Conservation (phyloP, 2,888 invertebrate genomes). For the Cheilosia urbana region DNA sequence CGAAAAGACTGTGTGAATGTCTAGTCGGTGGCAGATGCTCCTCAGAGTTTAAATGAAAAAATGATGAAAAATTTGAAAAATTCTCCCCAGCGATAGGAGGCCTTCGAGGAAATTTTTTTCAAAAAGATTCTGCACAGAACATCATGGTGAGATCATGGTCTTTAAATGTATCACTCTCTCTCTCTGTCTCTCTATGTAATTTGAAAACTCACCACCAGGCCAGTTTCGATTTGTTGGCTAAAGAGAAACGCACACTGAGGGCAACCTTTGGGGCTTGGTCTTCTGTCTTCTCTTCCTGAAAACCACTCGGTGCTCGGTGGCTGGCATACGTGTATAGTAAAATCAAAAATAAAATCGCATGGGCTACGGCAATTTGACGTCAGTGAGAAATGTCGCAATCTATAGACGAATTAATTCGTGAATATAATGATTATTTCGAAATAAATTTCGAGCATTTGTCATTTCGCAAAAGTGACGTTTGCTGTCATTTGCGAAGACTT, state of each 20-base stretch:
- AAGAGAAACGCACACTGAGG: slow-evolving; percentile 53
- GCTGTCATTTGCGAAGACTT: slow-evolving; percentile 50
- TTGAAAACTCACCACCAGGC: slow-evolving; percentile 52
- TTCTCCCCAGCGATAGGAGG: slow-evolving; percentile 57
- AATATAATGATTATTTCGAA: slow-evolving; percentile 69
- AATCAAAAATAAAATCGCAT: slow-evolving; percentile 57
- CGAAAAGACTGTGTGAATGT: slow-evolving; percentile 25
- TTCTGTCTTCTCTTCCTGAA: slow-evolving; percentile 57
- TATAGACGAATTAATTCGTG: slow-evolving; percentile 65
- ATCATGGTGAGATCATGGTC: slow-evolving; percentile 73
- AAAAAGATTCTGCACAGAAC: slow-evolving; percentile 62
- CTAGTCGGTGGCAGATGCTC: slow-evolving; percentile 41
- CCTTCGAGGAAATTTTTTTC: slow-evolving; percentile 54
- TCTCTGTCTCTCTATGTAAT: slow-evolving; percentile 13
- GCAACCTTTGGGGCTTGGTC: slow-evolving; percentile 26
- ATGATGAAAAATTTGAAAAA: slow-evolving; percentile 61
- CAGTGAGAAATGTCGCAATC: slow-evolving; percentile 65
- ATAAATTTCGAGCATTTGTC: slow-evolving; percentile 68
- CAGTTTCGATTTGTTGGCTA: slow-evolving; percentile 5
- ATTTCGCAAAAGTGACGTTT: slow-evolving; percentile 54
- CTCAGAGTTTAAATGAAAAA: slow-evolving; percentile 42
- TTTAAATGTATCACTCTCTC: slow-evolving; percentile 69
- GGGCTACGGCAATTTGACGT: slow-evolving; percentile 50
- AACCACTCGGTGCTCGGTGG: background rate
- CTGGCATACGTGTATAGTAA: background rate